These are phyloP conservation scores for Brachyopa scutellaris DNA, from an alignment of 2,888 invertebrate genomes.

Conservation along the genomic window DNA sequence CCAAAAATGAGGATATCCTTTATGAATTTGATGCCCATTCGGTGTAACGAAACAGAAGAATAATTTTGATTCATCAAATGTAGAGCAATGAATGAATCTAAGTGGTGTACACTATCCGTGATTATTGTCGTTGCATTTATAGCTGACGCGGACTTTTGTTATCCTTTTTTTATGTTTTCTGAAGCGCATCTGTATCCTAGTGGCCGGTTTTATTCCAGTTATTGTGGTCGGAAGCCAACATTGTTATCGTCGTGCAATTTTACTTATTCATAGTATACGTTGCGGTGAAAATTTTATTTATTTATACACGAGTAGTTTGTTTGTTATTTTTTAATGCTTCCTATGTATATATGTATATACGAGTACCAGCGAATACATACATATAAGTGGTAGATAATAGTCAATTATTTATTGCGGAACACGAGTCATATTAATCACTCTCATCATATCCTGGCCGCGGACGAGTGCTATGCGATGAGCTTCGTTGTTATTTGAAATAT, in stretches of 20 bases:
- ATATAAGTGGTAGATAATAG: constrained; percentile 5
- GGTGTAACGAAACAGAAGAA: background rate
- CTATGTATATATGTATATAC: no score
- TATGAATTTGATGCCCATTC: constrained; percentile 5
- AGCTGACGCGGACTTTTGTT: constrained; percentile 25
- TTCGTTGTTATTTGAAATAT: background rate
- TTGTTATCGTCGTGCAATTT: constrained; percentile 26
- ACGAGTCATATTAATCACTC: constrained; percentile 2
- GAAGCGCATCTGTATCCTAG: constrained; percentile 36
- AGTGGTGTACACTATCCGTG: constrained; percentile 12
- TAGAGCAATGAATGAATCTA: constrained; percentile 54
- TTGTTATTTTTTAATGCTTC: background rate
- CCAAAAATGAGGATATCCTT: constrained; percentile 21
- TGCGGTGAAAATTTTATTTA: constrained; percentile 10
- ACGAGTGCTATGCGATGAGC: background rate
- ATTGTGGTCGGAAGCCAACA: constrained; percentile 30
- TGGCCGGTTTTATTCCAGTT: constrained; percentile 18
- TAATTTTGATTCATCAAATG: constrained; percentile 33
- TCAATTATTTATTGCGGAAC: constrained; percentile 12
- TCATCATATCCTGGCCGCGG: background rate
- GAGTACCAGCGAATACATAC: no score
- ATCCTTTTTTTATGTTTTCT: constrained; percentile 27
- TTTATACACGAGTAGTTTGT: constrained; percentile 6
- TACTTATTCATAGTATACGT: constrained; percentile 45
- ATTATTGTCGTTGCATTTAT: constrained; percentile 23